Evolutionary conservation across 2,888 invertebrate species (phyloP).

Genomic region (Xylota sylvarum): DNA sequence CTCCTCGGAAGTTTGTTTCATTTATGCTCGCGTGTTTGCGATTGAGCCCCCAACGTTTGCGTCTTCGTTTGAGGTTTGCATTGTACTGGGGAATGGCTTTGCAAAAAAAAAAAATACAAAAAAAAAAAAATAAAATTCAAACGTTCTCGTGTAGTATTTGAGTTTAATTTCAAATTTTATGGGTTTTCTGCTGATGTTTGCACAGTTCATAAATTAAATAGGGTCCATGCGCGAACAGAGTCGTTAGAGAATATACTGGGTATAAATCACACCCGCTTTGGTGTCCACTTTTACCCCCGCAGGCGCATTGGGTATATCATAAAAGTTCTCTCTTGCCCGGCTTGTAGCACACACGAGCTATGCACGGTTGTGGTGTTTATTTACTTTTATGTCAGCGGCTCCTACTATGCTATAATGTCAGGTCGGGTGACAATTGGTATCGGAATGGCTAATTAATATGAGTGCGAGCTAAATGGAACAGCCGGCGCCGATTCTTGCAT

Average conservation of each 20-base stretch:
- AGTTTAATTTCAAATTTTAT: slow-evolving; percentile 11
- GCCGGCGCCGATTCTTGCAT: not conserved
- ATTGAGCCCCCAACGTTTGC: slow-evolving; percentile 1
- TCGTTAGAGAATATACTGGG: not conserved
- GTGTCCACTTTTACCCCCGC: not conserved
- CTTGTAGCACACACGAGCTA: not conserved
- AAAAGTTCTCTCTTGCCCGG: not conserved
- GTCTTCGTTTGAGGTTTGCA: not conserved
- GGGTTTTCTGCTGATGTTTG: slow-evolving; percentile 9
- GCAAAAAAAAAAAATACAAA: too few species aligned
- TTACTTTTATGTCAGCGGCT: slow-evolving; percentile 6
- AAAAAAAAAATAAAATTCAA: not conserved
- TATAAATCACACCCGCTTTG: not conserved
- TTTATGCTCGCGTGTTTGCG: not conserved
- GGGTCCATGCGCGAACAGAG: not conserved
- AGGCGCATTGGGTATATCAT: not conserved
- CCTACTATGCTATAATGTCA: not conserved
- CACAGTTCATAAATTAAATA: slow-evolving; percentile 3
- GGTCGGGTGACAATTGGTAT: slow-evolving; percentile 16
- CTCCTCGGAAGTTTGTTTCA: not conserved
- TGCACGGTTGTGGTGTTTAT: not conserved
- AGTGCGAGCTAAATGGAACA: not conserved
- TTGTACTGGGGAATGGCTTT: not conserved
- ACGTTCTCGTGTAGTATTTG: not conserved
- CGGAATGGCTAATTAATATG: slow-evolving; percentile 2